Base-by-base conservation (phyloP, 2,888 invertebrate genomes). In the Lepidochrysops patricia region DNA sequence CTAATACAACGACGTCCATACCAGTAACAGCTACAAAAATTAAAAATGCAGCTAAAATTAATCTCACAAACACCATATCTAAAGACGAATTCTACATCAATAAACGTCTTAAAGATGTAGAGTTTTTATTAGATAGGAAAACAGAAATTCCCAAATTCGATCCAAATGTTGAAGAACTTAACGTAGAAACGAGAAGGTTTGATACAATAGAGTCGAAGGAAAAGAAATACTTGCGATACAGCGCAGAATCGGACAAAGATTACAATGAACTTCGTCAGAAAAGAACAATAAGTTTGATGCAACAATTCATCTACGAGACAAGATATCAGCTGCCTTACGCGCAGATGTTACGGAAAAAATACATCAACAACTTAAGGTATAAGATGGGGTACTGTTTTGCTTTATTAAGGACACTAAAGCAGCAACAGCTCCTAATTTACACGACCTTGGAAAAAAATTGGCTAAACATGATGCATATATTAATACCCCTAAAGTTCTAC, bases 241-340 rank as follows among this genome's bases (percentile, higher is more conserved):
- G 19, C 43, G 9, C 7, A 43, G 37, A 43, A 43, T 7, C 2
- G 6, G 48, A 61, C 3, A 4, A 0, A 1, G 9, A 5, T 0
- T 34, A 1, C 29, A 57, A 58, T 4, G 32, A 35, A 0, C 52
- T 4, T 4, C 26, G 68, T n/a, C 67, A 70, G 59, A 62, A 60
- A 1, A 65, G 63, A 43, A 63, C 63, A 0, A 4, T 72, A 0
- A 0, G 63, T 0, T 0, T 77, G 0, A 76, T 77, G 71, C 60
- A 66, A 2, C 79, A 80, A 48, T 80, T 80, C 15, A 57, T 79
- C 0, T 79, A 79, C 58, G 62, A 66, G 4, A 68, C 71, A 0
- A 69, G 76, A 19, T 76, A 77, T 60, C 73, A 72, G n/a, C 15
- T 81, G 2, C 62, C 71, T 0, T 67, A 66, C 12, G 29, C 71